phyloP scores from a whole-genome alignment of 2,113 vertebrate genomes.

The Megatriorchis doriae region DNA sequence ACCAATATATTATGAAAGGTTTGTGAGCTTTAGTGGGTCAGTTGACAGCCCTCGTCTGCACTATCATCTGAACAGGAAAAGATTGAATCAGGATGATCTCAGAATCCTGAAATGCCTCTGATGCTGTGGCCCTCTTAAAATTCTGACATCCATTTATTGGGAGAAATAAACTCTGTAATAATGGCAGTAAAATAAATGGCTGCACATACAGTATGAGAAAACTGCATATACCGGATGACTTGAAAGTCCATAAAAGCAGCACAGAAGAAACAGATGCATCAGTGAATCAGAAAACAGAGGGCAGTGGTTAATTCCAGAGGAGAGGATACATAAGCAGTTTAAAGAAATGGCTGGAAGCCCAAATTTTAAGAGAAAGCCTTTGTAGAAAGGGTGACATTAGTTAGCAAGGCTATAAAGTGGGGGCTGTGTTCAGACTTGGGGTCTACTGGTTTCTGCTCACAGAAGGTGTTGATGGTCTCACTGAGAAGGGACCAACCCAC shows the following conservation, averaged over 20 bases:
- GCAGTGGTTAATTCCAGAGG: not conserved
- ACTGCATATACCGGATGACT: not conserved
- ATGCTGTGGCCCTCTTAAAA: not conserved
- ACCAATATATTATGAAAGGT: not conserved
- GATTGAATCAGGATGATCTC: not conserved
- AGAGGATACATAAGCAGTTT: not conserved
- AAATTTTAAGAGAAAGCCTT: not conserved
- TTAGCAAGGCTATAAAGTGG: not conserved
- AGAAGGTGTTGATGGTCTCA: not conserved
- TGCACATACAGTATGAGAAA: not conserved
- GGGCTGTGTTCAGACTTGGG: not conserved
- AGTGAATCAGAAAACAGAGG: conserved; percentile 5
- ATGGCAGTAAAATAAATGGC: not conserved
- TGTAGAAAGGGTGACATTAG: not conserved
- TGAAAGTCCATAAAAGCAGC: not conserved
- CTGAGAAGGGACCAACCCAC: not conserved
- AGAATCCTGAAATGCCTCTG: not conserved
- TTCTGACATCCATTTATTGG: not conserved
- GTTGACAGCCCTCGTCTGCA: not conserved
- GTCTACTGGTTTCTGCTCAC: not conserved
- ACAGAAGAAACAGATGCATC: not conserved
- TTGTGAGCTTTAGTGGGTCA: not conserved
- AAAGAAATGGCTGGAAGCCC: not conserved
- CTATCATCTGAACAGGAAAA: not conserved
- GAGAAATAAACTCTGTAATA: not conserved